phyloP scores from a whole-genome alignment of 2,797 vertebrate genomes.

The Naso thynnoides region DNA sequence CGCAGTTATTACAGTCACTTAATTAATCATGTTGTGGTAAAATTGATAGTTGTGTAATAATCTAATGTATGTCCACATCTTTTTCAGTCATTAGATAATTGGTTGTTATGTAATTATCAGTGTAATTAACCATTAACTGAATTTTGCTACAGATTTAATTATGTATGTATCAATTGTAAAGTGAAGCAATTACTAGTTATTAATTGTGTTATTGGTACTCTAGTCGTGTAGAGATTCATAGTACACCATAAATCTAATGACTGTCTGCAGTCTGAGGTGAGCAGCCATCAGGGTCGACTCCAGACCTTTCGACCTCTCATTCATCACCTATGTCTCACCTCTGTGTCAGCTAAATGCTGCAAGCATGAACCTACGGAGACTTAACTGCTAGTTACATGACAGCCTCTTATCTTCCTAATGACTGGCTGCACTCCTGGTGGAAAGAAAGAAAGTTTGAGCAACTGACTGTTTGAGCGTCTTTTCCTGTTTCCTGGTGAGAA shows the following conservation, averaged over 20 bases:
- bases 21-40: not conserved
- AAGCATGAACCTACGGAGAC: conserved; percentile 32
- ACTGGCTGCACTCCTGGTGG: conserved; percentile 38
- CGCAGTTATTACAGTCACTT: not conserved
- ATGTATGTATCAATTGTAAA: not conserved
- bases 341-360: conserved; percentile 30
- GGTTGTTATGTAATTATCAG: not conserved
- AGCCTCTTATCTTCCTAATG: conserved; percentile 54
- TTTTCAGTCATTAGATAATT: not conserved
- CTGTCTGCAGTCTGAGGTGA: conserved; percentile 15
- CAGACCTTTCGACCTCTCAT: conserved; percentile 35
- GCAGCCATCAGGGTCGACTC: conserved; percentile 19
- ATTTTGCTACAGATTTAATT: not conserved
- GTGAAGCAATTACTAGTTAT: not conserved
- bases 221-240: conserved; percentile 6
- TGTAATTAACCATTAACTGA: no score
- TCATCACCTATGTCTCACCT: conserved; percentile 49
- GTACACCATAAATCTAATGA: conserved; percentile 27
- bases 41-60: not conserved
- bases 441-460: not conserved
- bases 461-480: not conserved
- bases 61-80: no score
- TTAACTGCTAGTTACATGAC: conserved; percentile 53
- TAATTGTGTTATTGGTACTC: not conserved
- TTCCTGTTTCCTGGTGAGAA: not conserved